Evolutionary conservation across 2,113 vertebrate species (phyloP).

Genomic region (Gorsachius goisagi): DNA sequence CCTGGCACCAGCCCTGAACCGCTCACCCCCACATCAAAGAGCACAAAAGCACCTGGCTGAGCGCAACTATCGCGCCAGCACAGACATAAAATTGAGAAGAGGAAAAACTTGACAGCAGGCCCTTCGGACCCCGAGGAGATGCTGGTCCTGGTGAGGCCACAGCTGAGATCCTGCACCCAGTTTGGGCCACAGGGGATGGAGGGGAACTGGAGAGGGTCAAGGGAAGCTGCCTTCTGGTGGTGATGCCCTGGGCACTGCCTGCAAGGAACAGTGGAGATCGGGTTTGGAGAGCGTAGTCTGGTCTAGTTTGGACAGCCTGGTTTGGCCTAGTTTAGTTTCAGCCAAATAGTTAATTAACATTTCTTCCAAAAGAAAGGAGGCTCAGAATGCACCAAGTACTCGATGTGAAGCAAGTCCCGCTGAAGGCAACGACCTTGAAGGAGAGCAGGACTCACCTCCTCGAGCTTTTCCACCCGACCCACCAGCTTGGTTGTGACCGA

Average conservation of each 20-base stretch:
- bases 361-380: neutral
- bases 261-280: neutral
- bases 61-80: neutral
- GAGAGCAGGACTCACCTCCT: conserved; percentile 77
- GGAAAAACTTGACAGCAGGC: neutral
- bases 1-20: neutral
- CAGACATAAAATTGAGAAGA: neutral
- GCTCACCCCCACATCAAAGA: neutral
- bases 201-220: neutral
- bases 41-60: neutral
- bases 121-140: neutral
- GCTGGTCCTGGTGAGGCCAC: neutral
- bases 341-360: neutral
- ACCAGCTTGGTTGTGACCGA: conserved; percentile 87
- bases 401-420: neutral
- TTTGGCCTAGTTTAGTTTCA: neutral
- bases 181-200: neutral
- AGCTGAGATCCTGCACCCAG: fast-evolving
- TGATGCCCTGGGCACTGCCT: neutral
- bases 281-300: neutral
- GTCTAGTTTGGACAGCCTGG: neutral
- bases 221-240: fast-evolving
- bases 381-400: neutral
- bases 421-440: fast-evolving
- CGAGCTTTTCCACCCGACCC: conserved; percentile 86